phyloP scores from a whole-genome alignment of 1,140 invertebrate genomes.

The Mesaphorura yosii region DNA sequence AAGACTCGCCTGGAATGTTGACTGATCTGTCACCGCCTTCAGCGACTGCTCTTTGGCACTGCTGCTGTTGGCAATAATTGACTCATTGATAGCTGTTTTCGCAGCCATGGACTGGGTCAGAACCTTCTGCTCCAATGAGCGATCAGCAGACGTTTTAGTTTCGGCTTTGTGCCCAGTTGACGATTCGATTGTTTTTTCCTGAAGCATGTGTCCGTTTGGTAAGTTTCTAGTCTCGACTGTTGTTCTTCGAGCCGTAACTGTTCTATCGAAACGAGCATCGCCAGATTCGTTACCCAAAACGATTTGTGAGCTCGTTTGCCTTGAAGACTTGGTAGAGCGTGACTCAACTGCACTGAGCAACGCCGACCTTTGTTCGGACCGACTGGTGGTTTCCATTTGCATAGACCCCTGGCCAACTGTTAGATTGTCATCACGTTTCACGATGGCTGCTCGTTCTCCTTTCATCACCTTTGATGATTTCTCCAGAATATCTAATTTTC shows the following conservation, averaged over 20 bases:
- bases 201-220: slow-evolving; percentile 25
- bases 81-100: slow-evolving; percentile 25
- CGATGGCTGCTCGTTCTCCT: slow-evolving; percentile 37
- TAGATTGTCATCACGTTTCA: slow-evolving; percentile 45
- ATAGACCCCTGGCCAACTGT: slow-evolving; percentile 28
- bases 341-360: neutral
- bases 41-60: neutral
- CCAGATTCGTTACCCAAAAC: slow-evolving; percentile 27
- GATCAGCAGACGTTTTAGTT: slow-evolving; percentile 15
- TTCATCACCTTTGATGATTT: slow-evolving; percentile 18
- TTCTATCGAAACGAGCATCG: slow-evolving; percentile 28
- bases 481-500: slow-evolving; percentile 15
- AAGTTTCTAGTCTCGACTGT: slow-evolving; percentile 26
- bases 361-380: neutral
- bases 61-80: slow-evolving; percentile 24
- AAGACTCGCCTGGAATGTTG: neutral
- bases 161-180: slow-evolving; percentile 20
- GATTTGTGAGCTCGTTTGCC: slow-evolving; percentile 24
- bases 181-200: slow-evolving; percentile 26
- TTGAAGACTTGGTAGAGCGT: neutral
- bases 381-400: slow-evolving; percentile 25
- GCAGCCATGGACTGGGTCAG: slow-evolving; percentile 27
- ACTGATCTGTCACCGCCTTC: neutral
- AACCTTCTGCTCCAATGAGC: slow-evolving; percentile 27
- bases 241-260: slow-evolving; percentile 16